Evolutionary conservation across 2,113 vertebrate species (phyloP).

Genomic region (Colinus virginianus): DNA sequence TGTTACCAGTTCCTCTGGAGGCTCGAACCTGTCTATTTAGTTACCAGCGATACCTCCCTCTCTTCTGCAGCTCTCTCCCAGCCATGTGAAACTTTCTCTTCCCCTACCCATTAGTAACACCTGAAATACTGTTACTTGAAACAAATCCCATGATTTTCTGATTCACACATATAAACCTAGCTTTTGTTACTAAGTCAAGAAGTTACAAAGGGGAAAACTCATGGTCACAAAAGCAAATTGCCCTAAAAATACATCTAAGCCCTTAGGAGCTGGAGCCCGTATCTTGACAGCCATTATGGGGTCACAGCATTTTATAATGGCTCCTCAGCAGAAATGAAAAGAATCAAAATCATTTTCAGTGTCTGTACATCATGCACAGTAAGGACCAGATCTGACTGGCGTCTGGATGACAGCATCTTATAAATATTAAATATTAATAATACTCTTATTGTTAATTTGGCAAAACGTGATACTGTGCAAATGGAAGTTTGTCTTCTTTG

Average conservation of each 20-base stretch:
- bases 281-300: neutral
- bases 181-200: neutral
- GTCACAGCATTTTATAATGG: neutral
- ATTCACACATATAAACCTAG: neutral
- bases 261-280: neutral
- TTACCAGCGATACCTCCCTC: neutral
- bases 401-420: constrained; percentile 7
- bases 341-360: neutral
- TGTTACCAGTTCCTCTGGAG: neutral
- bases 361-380: neutral
- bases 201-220: neutral
- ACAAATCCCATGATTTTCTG: neutral
- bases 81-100: neutral
- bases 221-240: neutral
- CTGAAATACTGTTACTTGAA: neutral
- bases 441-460: constrained; percentile 47
- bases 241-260: neutral
- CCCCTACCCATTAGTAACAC: neutral
- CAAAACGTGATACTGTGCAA: constrained; percentile 36
- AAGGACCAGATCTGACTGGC: neutral
- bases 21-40: rapidly evolving
- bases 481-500: constrained; percentile 44
- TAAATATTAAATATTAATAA: constrained; percentile 58
- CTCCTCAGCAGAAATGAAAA: constrained; percentile 9
- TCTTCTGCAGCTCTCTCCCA: neutral